Evolutionary conservation across 1,140 invertebrate species (phyloP).

Genomic region (Frieseomelitta varia): DNA sequence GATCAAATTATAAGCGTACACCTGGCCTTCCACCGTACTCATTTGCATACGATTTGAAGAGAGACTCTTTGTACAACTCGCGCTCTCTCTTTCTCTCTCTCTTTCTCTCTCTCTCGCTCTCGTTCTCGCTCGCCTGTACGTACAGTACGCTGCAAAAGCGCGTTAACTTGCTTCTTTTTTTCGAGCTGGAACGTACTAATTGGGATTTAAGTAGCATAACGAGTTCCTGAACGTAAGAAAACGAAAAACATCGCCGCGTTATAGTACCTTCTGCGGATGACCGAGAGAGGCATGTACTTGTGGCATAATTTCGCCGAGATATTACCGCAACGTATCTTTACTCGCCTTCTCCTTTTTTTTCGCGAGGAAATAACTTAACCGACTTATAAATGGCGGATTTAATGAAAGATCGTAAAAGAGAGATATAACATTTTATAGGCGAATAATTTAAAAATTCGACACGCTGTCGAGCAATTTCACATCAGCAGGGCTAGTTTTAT

Average conservation of each 20-base stretch:
- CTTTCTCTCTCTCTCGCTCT: background rate
- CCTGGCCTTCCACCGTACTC: conserved; percentile 68
- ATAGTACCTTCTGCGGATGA: background rate
- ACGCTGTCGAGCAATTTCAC: background rate
- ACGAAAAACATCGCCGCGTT: background rate
- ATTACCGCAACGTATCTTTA: background rate
- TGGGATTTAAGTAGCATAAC: conserved; percentile 16
- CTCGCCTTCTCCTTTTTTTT: background rate
- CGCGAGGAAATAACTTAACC: background rate
- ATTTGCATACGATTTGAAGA: conserved; percentile 75
- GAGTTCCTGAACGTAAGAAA: background rate
- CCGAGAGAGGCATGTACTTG: background rate
- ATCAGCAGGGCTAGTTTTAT: background rate
- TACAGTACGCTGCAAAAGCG: conserved; percentile 37
- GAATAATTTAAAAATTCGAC: background rate
- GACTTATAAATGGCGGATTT: background rate
- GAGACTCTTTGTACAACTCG: conserved; percentile 32
- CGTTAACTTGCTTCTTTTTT: background rate
- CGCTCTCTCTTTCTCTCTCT: too few species aligned
- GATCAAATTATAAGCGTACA: conserved; percentile 74
- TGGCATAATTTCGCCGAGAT: background rate
- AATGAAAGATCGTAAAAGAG: background rate
- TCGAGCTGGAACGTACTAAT: background rate
- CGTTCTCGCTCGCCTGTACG: background rate
- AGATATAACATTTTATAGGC: background rate